These are phyloP conservation scores for Tympanuchus pallidicinctus DNA, from an alignment of 2,113 vertebrate genomes.

Conservation along the genomic window DNA sequence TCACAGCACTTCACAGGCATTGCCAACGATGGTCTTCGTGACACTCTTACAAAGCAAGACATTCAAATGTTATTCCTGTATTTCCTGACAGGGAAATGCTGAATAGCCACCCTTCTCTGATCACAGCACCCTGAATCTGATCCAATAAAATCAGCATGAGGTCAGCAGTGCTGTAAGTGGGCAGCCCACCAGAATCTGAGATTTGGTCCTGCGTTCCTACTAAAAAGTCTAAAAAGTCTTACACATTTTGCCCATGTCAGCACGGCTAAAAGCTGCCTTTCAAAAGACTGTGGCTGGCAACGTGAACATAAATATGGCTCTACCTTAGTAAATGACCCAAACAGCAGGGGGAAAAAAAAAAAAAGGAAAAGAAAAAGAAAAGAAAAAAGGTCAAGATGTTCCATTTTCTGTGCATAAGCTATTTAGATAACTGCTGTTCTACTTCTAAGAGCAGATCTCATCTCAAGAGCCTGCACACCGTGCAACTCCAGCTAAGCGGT, in stretches of 20 bases:
- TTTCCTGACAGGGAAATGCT: background rate
- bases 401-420: background rate
- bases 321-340: background rate
- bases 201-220: background rate
- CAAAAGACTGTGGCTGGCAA: background rate
- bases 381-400: background rate
- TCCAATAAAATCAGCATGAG: background rate
- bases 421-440: background rate
- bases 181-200: background rate
- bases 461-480: background rate
- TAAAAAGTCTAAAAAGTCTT: background rate
- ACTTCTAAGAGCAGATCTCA: background rate
- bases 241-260: background rate
- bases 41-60: background rate
- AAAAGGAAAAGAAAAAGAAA: background rate
- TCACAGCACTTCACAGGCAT: background rate
- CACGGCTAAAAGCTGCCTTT: background rate
- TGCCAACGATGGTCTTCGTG: fast-evolving
- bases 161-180: background rate
- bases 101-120: fast-evolving
- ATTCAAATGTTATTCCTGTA: background rate
- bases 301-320: background rate
- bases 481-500: background rate
- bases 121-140: background rate
- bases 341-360: background rate